Evolutionary conservation across 2,888 invertebrate genomes (phyloP).

Genomic region (Drosophila helvetica): DNA sequence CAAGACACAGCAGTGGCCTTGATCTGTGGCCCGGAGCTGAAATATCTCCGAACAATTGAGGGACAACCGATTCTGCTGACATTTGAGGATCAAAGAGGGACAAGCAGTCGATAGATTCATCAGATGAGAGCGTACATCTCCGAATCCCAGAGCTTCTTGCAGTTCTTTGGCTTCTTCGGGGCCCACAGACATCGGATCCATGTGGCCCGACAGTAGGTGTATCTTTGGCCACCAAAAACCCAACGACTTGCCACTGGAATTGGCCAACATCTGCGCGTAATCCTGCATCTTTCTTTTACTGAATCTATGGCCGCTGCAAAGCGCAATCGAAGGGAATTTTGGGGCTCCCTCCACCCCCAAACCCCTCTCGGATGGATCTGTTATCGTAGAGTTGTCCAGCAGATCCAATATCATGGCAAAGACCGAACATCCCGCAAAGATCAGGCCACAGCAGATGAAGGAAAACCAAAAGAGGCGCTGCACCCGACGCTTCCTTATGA

Average conservation of each 20-base stretch:
- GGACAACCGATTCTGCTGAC: slow-evolving; percentile 52
- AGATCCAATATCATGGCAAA: slow-evolving; percentile 64
- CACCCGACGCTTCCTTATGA: slow-evolving; percentile 68
- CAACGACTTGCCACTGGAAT: background rate
- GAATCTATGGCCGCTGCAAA: slow-evolving; percentile 77
- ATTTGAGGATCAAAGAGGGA: slow-evolving; percentile 63
- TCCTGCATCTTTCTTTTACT: slow-evolving; percentile 57
- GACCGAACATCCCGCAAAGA: slow-evolving; percentile 66
- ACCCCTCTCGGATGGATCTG: slow-evolving; percentile 46
- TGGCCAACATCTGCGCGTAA: slow-evolving; percentile 55
- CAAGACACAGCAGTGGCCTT: slow-evolving; percentile 73
- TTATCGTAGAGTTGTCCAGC: slow-evolving; percentile 69
- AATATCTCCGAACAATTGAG: slow-evolving; percentile 68
- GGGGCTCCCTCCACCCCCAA: slow-evolving; percentile 23
- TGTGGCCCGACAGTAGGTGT: slow-evolving; percentile 62
- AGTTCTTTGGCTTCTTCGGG: slow-evolving; percentile 31
- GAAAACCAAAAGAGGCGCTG: slow-evolving; percentile 78
- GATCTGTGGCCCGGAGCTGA: slow-evolving; percentile 27
- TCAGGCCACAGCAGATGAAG: slow-evolving; percentile 71
- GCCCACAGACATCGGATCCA: slow-evolving; percentile 37
- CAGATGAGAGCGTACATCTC: slow-evolving; percentile 29
- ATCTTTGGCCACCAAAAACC: slow-evolving; percentile 59
- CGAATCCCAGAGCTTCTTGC: slow-evolving; percentile 3
- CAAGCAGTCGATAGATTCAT: slow-evolving; percentile 70
- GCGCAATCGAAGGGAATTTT: slow-evolving; percentile 65